Base-by-base conservation (phyloP, 1,140 invertebrate genomes). In the Aphaenogaster rudis region DNA sequence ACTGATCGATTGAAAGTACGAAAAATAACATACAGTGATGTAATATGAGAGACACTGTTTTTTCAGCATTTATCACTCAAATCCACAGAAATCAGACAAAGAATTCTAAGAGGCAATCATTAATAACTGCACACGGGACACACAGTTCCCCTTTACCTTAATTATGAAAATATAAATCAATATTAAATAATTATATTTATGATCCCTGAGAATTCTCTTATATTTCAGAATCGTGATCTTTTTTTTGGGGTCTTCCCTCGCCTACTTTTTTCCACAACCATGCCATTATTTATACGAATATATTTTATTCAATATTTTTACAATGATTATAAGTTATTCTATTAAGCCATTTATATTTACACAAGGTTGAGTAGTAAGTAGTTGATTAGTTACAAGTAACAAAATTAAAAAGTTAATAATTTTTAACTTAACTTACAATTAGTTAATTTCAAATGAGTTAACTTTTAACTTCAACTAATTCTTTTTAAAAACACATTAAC, bases 271-370 rank as follows among this genome's bases (percentile, higher is more conserved):
- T 0, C 28, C 9, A 64, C 42, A 36, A 63, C 11, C 15, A 64
- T 13, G 6, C 17, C 17, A 79, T 3, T 79, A 45, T 57, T 67
- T 57, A 81, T 13, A 9, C 5, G 5, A 42, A 54, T 79, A 39
- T 33, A 33, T 81, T 81, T 71, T 71, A 71, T 81, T 81, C 15
- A 81, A 71, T 42, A 42, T 2, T 71, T 81, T 13, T 71, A 71
- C 48, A 81, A n/a, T 42, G 36, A 48, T 64, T 67, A 69, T 36
- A 50, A 33, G 13, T 1, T 81, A 21, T 5, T 77, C 17, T 39
- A 36, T 50, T 39, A 79, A 9, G 15, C 21, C 50, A 48, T 2
- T 64, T 48, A 64, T 42, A 39, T 64, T 39, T 13, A 54, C 11
- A 54, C 11, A 54, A 54, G 28, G 8, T 28, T 28, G 28, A 28